Evolutionary conservation across 2,888 invertebrate species (phyloP).

Genomic region (Hedya salicella): DNA sequence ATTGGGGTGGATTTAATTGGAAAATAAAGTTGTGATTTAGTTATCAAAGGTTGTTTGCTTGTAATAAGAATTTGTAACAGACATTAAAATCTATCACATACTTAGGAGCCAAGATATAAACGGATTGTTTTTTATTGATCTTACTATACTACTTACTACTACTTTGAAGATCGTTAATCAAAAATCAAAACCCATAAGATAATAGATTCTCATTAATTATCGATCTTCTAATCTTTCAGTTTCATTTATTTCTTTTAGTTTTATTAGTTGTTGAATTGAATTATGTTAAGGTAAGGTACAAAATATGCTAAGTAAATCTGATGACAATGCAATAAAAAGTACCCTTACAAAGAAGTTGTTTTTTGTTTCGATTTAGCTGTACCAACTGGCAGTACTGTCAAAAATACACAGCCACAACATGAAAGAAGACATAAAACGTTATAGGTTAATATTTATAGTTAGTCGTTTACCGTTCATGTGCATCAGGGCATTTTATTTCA

Average conservation of each 20-base stretch:
- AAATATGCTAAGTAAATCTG: no score
- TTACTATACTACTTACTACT: no score
- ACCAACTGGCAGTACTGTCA: no score
- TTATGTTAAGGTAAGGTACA: no score
- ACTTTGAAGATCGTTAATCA: no score
- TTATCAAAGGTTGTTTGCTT: background rate
- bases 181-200: no score
- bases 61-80: background rate
- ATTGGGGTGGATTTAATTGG: constrained; percentile 28
- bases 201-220: no score
- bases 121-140: no score
- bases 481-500: constrained; percentile 66
- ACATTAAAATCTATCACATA: background rate
- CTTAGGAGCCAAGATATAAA: background rate
- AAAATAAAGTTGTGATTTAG: constrained; percentile 1
- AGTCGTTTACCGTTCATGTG: constrained; percentile 48
- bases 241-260: no score
- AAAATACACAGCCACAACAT: background rate
- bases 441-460: constrained; percentile 32
- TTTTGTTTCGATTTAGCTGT: background rate
- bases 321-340: no score
- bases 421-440: background rate
- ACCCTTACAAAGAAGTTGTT: background rate
- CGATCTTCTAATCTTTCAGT: no score
- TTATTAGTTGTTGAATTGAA: no score